Evolutionary conservation across 2,888 invertebrate species (phyloP).

Genomic region (Drosophila ochracea): DNA sequence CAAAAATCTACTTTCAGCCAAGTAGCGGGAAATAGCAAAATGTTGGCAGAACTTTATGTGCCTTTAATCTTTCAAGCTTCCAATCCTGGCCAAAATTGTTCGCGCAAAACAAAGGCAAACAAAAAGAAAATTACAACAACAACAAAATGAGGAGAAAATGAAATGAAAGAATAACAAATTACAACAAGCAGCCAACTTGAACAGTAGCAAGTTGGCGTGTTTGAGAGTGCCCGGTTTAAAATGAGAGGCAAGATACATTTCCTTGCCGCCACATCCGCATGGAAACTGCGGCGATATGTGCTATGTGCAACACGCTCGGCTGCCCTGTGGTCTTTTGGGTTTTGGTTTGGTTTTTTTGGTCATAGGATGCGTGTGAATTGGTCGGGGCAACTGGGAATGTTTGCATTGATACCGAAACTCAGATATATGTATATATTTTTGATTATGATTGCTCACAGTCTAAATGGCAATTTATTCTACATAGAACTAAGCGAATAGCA

Average conservation of each 20-base stretch:
- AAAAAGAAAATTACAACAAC: slow-evolving; percentile 26
- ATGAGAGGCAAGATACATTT: slow-evolving; percentile 40
- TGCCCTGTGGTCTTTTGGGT: slow-evolving; percentile 33
- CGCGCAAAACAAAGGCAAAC: slow-evolving; percentile 47
- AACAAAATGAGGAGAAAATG: neutral
- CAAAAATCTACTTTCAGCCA: slow-evolving; percentile 18
- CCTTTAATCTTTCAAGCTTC: slow-evolving; percentile 55
- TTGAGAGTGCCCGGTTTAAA: slow-evolving; percentile 11
- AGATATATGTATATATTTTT: neutral
- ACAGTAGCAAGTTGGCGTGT: slow-evolving; percentile 18
- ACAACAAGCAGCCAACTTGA: slow-evolving; percentile 51
- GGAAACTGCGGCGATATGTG: slow-evolving; percentile 55
- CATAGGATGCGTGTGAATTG: slow-evolving; percentile 32
- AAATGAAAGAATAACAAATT: slow-evolving; percentile 28
- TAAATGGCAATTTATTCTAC: slow-evolving; percentile 17
- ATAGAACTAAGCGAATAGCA: neutral
- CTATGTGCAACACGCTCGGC: slow-evolving; percentile 43
- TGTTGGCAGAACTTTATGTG: slow-evolving; percentile 48
- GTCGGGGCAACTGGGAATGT: slow-evolving; percentile 14
- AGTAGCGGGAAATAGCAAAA: slow-evolving; percentile 62
- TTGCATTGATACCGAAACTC: slow-evolving; percentile 2
- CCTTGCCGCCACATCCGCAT: slow-evolving; percentile 58
- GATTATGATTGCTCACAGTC: slow-evolving; percentile 33
- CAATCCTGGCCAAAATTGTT: slow-evolving; percentile 56
- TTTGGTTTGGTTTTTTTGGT: slow-evolving; percentile 7